phyloP scores from a whole-genome alignment of 2,888 invertebrate genomes.

The Entomobrya proxima region DNA sequence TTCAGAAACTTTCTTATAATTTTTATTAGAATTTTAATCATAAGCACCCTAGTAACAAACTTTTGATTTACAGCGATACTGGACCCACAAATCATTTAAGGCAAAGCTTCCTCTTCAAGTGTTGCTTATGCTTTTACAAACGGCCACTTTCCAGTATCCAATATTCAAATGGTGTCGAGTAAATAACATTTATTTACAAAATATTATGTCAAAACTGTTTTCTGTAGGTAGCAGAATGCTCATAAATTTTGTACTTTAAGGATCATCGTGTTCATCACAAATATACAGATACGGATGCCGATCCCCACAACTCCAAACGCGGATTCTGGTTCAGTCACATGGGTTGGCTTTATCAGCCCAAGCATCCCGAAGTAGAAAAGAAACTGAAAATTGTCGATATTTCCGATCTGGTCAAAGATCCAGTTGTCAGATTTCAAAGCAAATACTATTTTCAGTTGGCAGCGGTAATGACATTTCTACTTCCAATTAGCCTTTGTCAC shows the following conservation, averaged over 20 bases:
- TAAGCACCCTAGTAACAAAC: too few species aligned
- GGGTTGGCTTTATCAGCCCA: conserved; percentile 93
- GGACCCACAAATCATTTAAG: conserved; percentile 22
- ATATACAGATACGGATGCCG: conserved; percentile 93
- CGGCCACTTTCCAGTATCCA: neutral
- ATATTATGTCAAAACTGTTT: too few species aligned
- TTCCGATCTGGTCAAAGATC: conserved; percentile 88
- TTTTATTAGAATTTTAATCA: too few species aligned
- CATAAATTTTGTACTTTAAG: too few species aligned
- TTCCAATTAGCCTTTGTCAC: conserved; percentile 15
- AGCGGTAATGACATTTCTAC: neutral
- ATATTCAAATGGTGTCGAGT: conserved; percentile 1
- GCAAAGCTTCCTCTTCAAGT: neutral
- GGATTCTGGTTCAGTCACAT: conserved; percentile 99
- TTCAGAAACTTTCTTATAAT: too few species aligned
- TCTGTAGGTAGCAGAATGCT: too few species aligned
- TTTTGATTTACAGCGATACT: too few species aligned
- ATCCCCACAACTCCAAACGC: conserved; percentile 90
- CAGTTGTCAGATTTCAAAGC: conserved; percentile 89
- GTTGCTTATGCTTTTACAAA: neutral
- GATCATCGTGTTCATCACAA: conserved; percentile 19
- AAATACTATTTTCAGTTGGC: conserved; percentile 78
- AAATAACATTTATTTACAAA: too few species aligned
- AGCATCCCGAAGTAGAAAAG: conserved; percentile 91
- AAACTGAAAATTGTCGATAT: conserved; percentile 91